phyloP scores from a whole-genome alignment of 1,140 invertebrate genomes.

The Danaus plexippus region DNA sequence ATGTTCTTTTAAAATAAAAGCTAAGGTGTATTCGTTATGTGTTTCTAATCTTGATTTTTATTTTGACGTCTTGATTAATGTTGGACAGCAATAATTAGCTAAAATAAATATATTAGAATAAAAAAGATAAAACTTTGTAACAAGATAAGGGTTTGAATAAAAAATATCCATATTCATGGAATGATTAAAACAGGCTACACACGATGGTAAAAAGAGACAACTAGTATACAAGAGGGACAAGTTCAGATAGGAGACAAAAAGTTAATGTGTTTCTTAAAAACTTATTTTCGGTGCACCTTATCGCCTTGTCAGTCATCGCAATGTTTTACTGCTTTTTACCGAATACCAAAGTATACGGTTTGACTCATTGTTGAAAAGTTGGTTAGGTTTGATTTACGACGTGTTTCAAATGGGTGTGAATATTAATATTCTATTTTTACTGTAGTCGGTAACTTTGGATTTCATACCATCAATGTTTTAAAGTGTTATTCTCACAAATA shows the following conservation, averaged over 20 bases:
- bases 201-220: slow-evolving; percentile 22
- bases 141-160: slow-evolving; percentile 17
- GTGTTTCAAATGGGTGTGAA: slow-evolving; percentile 1
- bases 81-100: neutral
- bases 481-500: neutral
- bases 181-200: slow-evolving; percentile 31
- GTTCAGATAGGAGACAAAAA: slow-evolving; percentile 41
- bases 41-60: no score
- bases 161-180: slow-evolving; percentile 23
- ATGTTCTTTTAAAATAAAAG: slow-evolving; percentile 1
- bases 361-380: slow-evolving; percentile 33
- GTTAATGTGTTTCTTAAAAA: slow-evolving; percentile 58
- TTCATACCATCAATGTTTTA: neutral
- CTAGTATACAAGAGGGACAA: slow-evolving; percentile 25
- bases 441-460: neutral
- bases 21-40: no score
- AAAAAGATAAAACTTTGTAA: slow-evolving; percentile 12
- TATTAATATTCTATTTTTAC: slow-evolving; percentile 5
- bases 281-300: slow-evolving; percentile 48
- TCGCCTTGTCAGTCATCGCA: slow-evolving; percentile 48
- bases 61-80: no score
- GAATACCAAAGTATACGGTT: slow-evolving; percentile 29
- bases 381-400: slow-evolving; percentile 23
- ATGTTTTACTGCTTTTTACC: slow-evolving; percentile 40
- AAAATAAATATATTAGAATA: no score